Evolutionary conservation across 2,113 vertebrate species (phyloP), one percentile per base, ranked within the genome.

Genomic region (Hirundichthys speculiger): DNA sequence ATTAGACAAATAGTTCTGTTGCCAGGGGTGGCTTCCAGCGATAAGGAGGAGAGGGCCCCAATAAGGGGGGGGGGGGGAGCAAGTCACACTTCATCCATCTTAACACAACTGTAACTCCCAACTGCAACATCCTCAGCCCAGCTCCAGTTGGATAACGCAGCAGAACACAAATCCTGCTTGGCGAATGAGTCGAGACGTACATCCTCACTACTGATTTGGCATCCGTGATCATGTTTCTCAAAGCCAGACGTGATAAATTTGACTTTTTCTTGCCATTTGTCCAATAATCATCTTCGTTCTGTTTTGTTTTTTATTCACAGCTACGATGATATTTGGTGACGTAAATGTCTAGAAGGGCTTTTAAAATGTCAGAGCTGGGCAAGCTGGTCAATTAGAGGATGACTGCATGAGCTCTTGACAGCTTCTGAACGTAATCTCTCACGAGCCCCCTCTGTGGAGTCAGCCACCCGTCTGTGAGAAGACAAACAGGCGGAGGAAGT

Each of bases 401-500:
- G 52, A 53, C 58, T 86, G 84, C 76, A 77, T 22, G 53, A 79
- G 68, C 21, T 2, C 25, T 27, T 43, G 19, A 27, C 24, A 47
- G 55, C 57, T 59, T 65, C 57, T 38, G 60, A 40, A 43, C 73
- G 64, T 73, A 74, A 86, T 89, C 83, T 65, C 55, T 55, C 64
- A 61, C 30, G 64, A 88, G 77, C 58, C 63, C 27, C 46, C 50
- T 34, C 70, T 65, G 62, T 62, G 63, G 73, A 80, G 79, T 81
- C 73, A 69, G 46, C 64, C 39, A 13, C 41, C 75, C 46, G 13
- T 81, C 79, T 86, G 73, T 39, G 64, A 82, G 64, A 86, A 89
- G 85, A 82, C 72, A 90, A 91, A 90, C 75, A 88, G 61, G 53
- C 1, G 25, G 39, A 84, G 86, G 84, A 90, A 86, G 81, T 60